phyloP scores from a whole-genome alignment of 2,113 vertebrate genomes.

The Myotis lucifugus region DNA sequence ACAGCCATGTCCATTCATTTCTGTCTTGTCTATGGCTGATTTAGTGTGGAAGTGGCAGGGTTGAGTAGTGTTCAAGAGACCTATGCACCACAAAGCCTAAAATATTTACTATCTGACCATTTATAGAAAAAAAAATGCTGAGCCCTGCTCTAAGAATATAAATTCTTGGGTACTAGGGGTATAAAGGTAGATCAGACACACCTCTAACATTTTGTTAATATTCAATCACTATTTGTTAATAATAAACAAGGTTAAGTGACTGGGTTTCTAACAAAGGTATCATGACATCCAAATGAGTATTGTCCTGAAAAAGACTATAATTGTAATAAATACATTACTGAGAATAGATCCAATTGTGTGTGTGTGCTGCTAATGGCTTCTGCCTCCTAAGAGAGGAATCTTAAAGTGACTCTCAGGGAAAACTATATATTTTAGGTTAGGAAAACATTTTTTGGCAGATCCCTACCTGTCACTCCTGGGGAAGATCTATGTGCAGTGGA shows the following conservation, averaged over 20 bases:
- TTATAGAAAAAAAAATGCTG: not conserved
- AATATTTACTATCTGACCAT: not conserved
- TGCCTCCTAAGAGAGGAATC: not conserved
- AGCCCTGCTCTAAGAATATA: not conserved
- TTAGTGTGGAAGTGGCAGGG: not conserved
- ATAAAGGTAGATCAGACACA: too few relatives aligned
- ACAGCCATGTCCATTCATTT: not conserved
- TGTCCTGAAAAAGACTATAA: not conserved
- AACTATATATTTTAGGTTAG: not conserved
- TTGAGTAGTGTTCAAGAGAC: not conserved
- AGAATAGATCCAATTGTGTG: not conserved
- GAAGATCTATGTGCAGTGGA: not conserved
- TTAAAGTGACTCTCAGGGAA: conserved; percentile 23
- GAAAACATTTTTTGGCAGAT: not conserved
- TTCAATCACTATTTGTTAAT: not conserved
- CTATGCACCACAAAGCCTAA: not conserved
- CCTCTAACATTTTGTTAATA: not conserved
- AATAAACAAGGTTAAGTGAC: not conserved
- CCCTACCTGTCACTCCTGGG: not conserved
- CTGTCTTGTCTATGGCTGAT: not conserved
- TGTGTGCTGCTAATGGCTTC: not conserved
- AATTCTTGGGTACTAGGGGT: not conserved
- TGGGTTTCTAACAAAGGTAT: not conserved
- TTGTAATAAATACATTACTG: not conserved
- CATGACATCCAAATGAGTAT: not conserved